Base-by-base conservation (phyloP, 2,888 invertebrate species). In the Cephus spinipes region DNA sequence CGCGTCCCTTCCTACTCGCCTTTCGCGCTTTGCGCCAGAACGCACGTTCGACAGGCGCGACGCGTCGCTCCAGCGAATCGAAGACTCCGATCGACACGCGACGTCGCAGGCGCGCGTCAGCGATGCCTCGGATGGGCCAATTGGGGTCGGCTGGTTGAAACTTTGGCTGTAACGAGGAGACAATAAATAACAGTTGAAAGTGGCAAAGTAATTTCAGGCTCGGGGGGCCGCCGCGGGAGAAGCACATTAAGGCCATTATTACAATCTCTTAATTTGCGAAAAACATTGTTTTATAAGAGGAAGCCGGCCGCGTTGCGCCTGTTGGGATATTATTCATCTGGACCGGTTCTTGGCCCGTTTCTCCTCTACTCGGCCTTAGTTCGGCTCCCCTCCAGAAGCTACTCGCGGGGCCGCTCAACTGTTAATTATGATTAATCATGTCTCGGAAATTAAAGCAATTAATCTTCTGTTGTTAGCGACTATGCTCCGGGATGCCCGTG, bases 391-490 rank as follows among this genome's bases (percentile, higher is more conserved):
- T 76, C 36, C 73, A 15, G 23, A 12, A 30, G 33, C 35, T 30
- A 68, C 71, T 71, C 36, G 33, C 34, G 12, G 23, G 68, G 6
- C 32, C 32, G 31, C 23, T 68, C 68, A 83, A 81, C 84, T 88
- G 89, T 89, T 90, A 90, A 90, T 90, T 90, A 89, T 89, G 89
- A 90, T 90, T 89, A 90, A 90, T 90, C 88, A 87, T 87, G 86
- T 86, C 89, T 86, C 87, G 89, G 89, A 90, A 90, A 90, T 90
- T 89, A 89, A 89, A 88, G 88, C 88, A 86, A 90, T 90, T 89
- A 90, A 90, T 90, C 89, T 89, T 88, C 83, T 76, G 83, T 81
- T 83, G 84, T 80, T 82, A 79, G 30, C 73, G 34, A 73, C 73
- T 73, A 32, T 33, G 73, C 73, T n/a, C 33, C 12, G 73, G 73